Percentiles rank a stretch among this genome's conserved stretches.
phyloP scores from a whole-genome alignment of 1,140 invertebrate species.

The Neodiprion lecontei region DNA sequence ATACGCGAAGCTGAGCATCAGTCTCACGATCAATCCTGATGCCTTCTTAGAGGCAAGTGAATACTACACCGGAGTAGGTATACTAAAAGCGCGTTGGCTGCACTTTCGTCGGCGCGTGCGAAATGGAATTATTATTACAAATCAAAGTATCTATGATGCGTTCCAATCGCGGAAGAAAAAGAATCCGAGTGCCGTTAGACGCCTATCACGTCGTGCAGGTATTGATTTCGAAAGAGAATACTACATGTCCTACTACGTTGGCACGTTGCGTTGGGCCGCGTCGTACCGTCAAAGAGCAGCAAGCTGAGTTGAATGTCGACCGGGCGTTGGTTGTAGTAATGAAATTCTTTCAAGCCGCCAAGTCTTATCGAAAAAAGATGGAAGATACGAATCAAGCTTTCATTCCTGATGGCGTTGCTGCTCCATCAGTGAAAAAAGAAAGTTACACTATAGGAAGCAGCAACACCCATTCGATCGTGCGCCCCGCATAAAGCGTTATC shows the following conservation, averaged over 20 bases:
- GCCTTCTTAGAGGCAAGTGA: background rate
- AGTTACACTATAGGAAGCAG: background rate
- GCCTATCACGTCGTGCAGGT: background rate
- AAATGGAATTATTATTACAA: constrained; percentile 4
- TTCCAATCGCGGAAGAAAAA: background rate
- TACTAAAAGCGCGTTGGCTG: background rate
- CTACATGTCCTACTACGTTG: background rate
- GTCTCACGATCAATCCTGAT: background rate
- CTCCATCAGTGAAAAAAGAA: constrained; percentile 4
- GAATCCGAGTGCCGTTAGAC: constrained; percentile 17
- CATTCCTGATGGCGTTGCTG: constrained; percentile 6
- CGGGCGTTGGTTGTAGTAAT: background rate
- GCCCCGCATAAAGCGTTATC: background rate
- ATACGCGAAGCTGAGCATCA: background rate
- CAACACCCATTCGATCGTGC: constrained; percentile 1
- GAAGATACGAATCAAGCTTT: constrained; percentile 7
- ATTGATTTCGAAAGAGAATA: background rate
- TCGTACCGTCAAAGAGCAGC: constrained; percentile 1
- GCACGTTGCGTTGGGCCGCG: background rate
- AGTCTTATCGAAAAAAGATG: constrained; percentile 7
- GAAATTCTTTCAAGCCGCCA: constrained; percentile 1
- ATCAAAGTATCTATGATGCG: background rate
- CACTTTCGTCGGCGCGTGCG: constrained; percentile 2
- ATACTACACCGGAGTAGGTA: background rate
- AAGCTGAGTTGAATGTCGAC: background rate